Conservation (phyloP, 1,140 invertebrate species). For the Hestina assimilis region DNA sequence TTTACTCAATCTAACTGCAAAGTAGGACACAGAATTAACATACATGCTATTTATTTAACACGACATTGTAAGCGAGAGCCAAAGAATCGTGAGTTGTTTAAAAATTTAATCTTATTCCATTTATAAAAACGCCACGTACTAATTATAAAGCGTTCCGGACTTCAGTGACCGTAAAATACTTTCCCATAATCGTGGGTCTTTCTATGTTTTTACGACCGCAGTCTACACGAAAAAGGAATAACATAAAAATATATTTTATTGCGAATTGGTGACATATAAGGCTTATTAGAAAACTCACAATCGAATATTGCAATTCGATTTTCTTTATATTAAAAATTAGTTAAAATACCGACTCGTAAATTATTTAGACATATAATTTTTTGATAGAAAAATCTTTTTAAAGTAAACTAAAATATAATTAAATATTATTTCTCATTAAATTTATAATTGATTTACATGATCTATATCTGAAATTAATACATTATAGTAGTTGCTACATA, state of each 20-base stretch:
- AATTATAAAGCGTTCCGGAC: slow-evolving; percentile 33
- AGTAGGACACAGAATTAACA: slow-evolving; percentile 3
- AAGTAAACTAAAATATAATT: no score
- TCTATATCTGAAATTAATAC: no score
- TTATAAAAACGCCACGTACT: slow-evolving; percentile 23
- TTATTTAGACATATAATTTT: no score
- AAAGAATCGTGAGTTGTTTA: not conserved
- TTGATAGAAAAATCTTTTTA: no score
- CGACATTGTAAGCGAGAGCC: not conserved
- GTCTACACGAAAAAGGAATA: slow-evolving; percentile 17
- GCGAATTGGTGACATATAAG: not conserved
- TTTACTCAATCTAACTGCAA: not conserved
- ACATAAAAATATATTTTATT: slow-evolving; percentile 1
- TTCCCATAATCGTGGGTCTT: slow-evolving; percentile 18
- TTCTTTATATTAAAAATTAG: no score
- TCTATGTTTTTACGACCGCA: slow-evolving; percentile 14
- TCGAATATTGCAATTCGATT: no score
- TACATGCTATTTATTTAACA: slow-evolving; percentile 15
- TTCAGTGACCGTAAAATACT: slow-evolving; percentile 37
- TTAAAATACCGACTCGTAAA: no score
- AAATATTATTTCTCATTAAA: no score
- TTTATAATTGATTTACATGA: no score
- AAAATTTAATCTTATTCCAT: slow-evolving; percentile 17
- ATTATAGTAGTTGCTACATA: no score
- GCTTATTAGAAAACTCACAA: not conserved